These are phyloP conservation scores for Pangasianodon hypophthalmus DNA, from an alignment of 2,113 vertebrate species.

Conservation along the genomic window DNA sequence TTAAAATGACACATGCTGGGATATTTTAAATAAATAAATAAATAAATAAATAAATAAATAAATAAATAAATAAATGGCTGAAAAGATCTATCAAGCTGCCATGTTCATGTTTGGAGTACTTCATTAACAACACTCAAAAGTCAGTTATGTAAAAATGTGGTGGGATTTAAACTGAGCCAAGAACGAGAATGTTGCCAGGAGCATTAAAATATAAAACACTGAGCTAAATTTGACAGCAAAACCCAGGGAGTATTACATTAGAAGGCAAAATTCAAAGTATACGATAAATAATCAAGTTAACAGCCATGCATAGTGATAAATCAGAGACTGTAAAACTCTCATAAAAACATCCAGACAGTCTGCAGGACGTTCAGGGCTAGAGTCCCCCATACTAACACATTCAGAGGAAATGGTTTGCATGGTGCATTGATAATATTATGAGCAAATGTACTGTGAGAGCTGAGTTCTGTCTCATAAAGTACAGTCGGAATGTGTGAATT, in stretches of 20 bases:
- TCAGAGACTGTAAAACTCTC: conserved; percentile 47
- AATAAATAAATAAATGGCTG: conserved; percentile 7
- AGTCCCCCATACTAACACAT: conserved; percentile 28
- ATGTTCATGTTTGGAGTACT: conserved; percentile 20
- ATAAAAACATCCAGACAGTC: conserved; percentile 55
- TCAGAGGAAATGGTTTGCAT: conserved; percentile 40
- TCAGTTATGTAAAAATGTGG: conserved; percentile 27
- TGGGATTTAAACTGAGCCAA: conserved; percentile 23
- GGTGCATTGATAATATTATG: conserved; percentile 27
- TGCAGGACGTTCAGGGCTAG: conserved; percentile 32
- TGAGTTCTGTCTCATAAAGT: conserved; percentile 1
- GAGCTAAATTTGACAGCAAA: conserved; percentile 34
- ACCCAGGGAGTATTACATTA: conserved; percentile 23
- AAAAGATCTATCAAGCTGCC: conserved; percentile 30
- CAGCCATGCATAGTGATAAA: conserved; percentile 40
- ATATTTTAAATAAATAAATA: background rate
- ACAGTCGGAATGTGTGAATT: conserved; percentile 20
- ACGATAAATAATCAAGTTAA: conserved; percentile 51
- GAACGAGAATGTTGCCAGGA: background rate
- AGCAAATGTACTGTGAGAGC: conserved; percentile 18
- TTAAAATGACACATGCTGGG: background rate
- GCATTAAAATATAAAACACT: conserved; percentile 43
- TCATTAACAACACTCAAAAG: conserved; percentile 25
- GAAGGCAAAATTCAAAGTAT: conserved; percentile 29
- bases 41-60: conserved; percentile 10